phyloP scores from a whole-genome alignment of 1,140 invertebrate species.

The Drosophila orosa region DNA sequence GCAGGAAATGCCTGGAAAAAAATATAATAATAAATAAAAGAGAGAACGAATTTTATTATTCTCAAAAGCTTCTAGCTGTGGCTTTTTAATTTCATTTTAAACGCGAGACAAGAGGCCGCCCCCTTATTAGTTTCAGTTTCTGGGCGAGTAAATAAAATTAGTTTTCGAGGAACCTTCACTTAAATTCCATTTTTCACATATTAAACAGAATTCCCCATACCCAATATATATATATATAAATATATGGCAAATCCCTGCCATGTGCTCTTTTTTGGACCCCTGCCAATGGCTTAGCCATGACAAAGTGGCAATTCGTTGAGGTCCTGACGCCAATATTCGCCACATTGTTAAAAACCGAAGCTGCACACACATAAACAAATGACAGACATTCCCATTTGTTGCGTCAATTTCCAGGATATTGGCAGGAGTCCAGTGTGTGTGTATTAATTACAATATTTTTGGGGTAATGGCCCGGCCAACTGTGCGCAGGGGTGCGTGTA shows the following conservation, averaged over 20 bases:
- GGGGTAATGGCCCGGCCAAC: conserved; percentile 21
- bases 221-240: too few species aligned
- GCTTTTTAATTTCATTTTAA: background rate
- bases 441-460: conserved; percentile 67
- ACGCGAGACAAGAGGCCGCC: background rate
- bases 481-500: conserved; percentile 38
- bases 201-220: background rate
- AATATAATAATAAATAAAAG: background rate
- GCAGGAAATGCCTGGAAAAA: background rate
- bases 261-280: background rate
- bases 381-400: conserved; percentile 35
- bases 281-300: conserved; percentile 22
- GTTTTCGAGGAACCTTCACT: background rate
- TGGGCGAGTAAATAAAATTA: background rate
- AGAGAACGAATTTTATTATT: background rate
- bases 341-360: conserved; percentile 65
- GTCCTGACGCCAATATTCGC: conserved; percentile 39
- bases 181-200: background rate
- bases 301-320: conserved; percentile 29
- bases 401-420: conserved; percentile 46
- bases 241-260: background rate
- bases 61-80: background rate
- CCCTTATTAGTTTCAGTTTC: background rate
- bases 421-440: conserved; percentile 25
- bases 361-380: conserved; percentile 30